phyloP scores from a whole-genome alignment of 2,113 vertebrate species.

The Mobula birostris region DNA sequence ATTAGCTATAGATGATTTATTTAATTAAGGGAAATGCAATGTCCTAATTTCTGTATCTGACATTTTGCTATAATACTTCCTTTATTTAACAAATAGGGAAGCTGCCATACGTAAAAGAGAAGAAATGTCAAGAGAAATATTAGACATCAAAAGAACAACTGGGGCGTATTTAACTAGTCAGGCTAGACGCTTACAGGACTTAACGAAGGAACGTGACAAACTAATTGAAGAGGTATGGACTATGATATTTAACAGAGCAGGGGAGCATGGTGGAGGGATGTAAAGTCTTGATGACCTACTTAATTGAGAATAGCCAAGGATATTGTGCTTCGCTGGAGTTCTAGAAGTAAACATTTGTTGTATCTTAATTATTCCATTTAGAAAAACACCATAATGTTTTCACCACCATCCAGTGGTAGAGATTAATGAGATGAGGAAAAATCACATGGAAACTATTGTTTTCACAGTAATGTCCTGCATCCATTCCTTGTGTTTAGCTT shows the following conservation, averaged over 20 bases:
- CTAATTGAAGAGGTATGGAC: conserved; percentile 48
- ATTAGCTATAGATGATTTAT: conserved; percentile 39
- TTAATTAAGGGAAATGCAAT: neutral
- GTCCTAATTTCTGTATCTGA: neutral
- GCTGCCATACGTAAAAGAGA: conserved; percentile 45
- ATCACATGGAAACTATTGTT: no score
- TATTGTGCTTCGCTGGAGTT: no score
- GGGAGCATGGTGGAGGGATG: no score
- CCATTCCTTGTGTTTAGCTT: no score
- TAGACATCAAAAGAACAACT: neutral
- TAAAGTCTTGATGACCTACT: neutral
- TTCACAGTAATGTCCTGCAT: no score
- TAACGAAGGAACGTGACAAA: conserved; percentile 26
- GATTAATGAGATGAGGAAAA: no score
- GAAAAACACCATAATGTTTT: no score
- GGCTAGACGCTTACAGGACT: neutral
- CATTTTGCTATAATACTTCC: conserved; percentile 31
- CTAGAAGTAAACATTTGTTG: no score
- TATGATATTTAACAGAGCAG: neutral
- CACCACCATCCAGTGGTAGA: no score
- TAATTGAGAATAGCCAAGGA: neutral
- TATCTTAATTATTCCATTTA: no score
- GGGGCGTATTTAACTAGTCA: neutral
- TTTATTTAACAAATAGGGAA: conserved; percentile 41
- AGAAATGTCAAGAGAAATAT: conserved; percentile 37